Percentiles rank a stretch among this genome's conserved stretches.
phyloP scores from a whole-genome alignment of 2,113 vertebrate genomes.

The Dermatemys mawii region DNA sequence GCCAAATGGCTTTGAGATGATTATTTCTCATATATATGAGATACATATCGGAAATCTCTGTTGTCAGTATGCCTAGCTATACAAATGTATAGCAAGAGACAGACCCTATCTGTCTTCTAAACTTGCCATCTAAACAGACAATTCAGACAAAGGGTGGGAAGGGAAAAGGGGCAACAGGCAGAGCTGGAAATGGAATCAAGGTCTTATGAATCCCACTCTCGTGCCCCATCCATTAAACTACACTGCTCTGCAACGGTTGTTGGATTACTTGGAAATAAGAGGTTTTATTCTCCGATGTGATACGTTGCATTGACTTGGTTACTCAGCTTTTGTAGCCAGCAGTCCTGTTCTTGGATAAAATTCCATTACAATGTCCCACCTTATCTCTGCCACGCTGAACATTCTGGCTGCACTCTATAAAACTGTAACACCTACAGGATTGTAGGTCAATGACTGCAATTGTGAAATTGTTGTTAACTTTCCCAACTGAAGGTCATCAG shows the following conservation, averaged over 20 bases:
- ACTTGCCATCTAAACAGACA: background rate
- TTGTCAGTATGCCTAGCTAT: background rate
- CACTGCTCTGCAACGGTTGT: background rate
- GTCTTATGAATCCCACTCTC: background rate
- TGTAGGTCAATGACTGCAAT: background rate
- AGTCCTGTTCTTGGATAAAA: background rate
- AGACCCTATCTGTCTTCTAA: background rate
- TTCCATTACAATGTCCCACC: background rate
- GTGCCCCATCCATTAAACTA: background rate
- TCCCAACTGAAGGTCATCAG: slow-evolving; percentile 22
- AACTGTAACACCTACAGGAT: background rate
- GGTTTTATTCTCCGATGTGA: background rate
- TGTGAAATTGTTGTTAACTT: slow-evolving; percentile 7
- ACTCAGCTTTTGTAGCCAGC: background rate
- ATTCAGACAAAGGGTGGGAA: background rate
- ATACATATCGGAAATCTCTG: background rate
- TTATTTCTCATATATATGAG: background rate
- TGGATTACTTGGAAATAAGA: background rate
- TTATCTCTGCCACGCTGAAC: background rate
- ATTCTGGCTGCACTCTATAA: background rate
- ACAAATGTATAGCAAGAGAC: background rate
- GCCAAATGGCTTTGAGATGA: background rate
- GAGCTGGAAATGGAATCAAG: background rate
- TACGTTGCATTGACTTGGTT: background rate
- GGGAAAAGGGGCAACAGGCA: background rate